These are phyloP conservation scores for Ylistrum balloti DNA, from an alignment of 1,140 invertebrate species.

Conservation along the genomic window DNA sequence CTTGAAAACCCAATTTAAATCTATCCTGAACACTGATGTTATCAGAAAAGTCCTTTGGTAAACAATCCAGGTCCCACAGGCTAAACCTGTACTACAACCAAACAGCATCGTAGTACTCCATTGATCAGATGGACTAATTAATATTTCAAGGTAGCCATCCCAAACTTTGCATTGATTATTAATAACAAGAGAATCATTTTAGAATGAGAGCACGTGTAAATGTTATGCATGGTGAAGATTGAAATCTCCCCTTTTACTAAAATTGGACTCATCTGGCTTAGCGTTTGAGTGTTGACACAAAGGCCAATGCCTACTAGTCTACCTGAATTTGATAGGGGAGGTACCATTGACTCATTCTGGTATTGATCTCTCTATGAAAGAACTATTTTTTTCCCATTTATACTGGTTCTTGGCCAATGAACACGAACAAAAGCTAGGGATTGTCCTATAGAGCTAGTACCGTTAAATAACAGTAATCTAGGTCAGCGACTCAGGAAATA, in stretches of 20 bases:
- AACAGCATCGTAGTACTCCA: neutral
- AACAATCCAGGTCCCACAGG: constrained; percentile 3
- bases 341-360: neutral
- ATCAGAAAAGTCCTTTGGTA: constrained; percentile 27
- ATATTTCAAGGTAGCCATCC: neutral
- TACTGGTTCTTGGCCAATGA: constrained; percentile 9
- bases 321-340: constrained; percentile 35
- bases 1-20: constrained; percentile 39
- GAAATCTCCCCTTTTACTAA: neutral
- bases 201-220: neutral
- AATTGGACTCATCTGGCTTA: neutral
- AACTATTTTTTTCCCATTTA: constrained; percentile 35
- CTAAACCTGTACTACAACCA: neutral
- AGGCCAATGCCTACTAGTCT: neutral
- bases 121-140: neutral
- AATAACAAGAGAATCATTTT: neutral
- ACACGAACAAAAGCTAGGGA: constrained; percentile 13
- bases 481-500: constrained; percentile 32
- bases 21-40: neutral
- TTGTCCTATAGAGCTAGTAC: constrained; percentile 32
- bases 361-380: neutral
- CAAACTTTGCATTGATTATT: neutral
- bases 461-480: constrained; percentile 22
- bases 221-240: neutral
- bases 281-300: neutral